phyloP scores from a whole-genome alignment of 1,140 invertebrate genomes.

The Pissodes strobi region DNA sequence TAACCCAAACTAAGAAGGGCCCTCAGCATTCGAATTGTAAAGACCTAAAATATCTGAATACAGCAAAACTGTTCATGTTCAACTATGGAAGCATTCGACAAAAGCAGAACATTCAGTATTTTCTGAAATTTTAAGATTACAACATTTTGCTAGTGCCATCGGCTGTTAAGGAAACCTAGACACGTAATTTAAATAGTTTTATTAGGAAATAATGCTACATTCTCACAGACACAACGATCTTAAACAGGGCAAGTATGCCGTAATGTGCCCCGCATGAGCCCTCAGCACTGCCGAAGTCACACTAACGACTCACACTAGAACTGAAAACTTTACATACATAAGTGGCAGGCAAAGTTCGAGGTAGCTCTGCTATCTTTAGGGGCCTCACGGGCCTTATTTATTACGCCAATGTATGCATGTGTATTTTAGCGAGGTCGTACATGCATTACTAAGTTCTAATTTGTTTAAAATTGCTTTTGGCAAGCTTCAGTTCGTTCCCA shows the following conservation, averaged over 20 bases:
- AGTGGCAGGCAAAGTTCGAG: constrained; percentile 24
- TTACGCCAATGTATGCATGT: constrained; percentile 11
- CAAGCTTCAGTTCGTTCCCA: neutral
- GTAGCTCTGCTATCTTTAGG: constrained; percentile 19
- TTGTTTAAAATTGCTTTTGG: constrained; percentile 12
- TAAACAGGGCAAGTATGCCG: constrained; percentile 17
- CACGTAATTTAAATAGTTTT: constrained; percentile 3
- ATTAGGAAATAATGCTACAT: constrained; percentile 1
- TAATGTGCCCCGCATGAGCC: constrained; percentile 20
- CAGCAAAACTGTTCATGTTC: too few species aligned
- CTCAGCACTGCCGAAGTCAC: constrained; percentile 6
- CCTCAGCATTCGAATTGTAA: too few species aligned
- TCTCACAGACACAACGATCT: neutral
- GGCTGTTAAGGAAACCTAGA: too few species aligned
- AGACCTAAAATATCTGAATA: too few species aligned
- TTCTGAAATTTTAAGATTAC: too few species aligned
- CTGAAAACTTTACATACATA: constrained; percentile 23
- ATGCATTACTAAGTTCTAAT: constrained; percentile 17
- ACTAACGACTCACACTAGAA: constrained; percentile 11
- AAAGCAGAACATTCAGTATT: too few species aligned
- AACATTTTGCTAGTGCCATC: too few species aligned
- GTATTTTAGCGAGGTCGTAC: constrained; percentile 13
- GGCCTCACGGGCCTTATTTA: constrained; percentile 27
- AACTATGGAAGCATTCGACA: too few species aligned
- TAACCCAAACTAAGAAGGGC: too few species aligned